Percentiles rank a stretch among this genome's conserved stretches.
These are phyloP conservation scores for Cossypha dichroa DNA, from an alignment of 2,797 vertebrate species.

Conservation along the genomic window DNA sequence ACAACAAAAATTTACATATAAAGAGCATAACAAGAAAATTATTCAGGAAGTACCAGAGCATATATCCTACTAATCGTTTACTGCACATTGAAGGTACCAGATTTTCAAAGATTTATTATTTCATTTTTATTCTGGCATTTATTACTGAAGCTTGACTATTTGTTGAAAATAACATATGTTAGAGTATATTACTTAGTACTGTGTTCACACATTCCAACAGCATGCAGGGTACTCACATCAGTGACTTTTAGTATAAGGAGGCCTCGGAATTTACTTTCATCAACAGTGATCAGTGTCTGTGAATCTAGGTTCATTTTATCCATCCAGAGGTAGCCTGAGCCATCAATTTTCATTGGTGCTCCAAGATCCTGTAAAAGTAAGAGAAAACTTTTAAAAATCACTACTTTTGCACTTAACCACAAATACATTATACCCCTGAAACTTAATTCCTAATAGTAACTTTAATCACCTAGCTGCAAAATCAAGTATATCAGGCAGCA, in stretches of 20 bases:
- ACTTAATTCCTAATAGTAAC: not conserved
- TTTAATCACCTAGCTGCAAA: not conserved
- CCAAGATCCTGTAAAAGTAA: slow-evolving; percentile 75
- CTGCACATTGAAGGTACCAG: not conserved
- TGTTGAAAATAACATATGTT: not conserved
- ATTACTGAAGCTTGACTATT: not conserved
- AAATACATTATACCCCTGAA: not conserved
- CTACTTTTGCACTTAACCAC: not conserved
- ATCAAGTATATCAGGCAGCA: not conserved
- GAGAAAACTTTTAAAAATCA: not conserved
- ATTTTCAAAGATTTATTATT: not conserved
- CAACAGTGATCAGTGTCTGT: slow-evolving; percentile 63
- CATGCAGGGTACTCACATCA: slow-evolving; percentile 60
- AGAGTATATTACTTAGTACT: not conserved
- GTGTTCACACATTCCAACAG: not conserved
- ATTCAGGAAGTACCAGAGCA: not conserved
- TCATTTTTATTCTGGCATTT: not conserved
- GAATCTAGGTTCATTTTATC: slow-evolving; percentile 67
- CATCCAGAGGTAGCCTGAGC: slow-evolving; percentile 71
- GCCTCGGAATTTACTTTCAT: slow-evolving; percentile 70
- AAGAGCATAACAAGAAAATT: not conserved
- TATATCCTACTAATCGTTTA: not conserved
- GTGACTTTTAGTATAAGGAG: slow-evolving; percentile 67
- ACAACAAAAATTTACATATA: not conserved
- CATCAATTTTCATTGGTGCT: slow-evolving; percentile 72